These are phyloP conservation scores for Enteromius trimaculatus DNA, from an alignment of 2,797 vertebrate species.

Conservation along the genomic window DNA sequence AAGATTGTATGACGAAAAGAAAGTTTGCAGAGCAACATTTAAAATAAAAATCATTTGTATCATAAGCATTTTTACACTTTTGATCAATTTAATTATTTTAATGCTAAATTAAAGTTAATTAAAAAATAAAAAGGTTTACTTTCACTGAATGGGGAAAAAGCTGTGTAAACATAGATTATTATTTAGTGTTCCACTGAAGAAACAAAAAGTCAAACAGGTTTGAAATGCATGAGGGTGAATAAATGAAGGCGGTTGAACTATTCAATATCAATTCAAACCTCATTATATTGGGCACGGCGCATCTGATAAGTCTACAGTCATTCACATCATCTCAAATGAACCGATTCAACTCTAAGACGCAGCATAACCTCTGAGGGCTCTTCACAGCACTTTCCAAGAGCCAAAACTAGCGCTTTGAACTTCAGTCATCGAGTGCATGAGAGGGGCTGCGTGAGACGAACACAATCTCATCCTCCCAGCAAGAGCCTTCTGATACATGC, in stretches of 20 bases:
- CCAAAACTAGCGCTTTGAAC: conserved; percentile 25
- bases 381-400: neutral
- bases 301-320: conserved; percentile 16
- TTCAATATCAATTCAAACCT: neutral
- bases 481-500: conserved; percentile 24
- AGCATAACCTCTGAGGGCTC: conserved; percentile 12
- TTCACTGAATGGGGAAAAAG: neutral
- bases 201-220: neutral
- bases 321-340: conserved; percentile 8
- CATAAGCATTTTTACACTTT: neutral
- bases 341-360: conserved; percentile 4
- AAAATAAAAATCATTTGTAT: neutral
- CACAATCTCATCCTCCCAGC: conserved; percentile 26
- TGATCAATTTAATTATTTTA: neutral
- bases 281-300: neutral
- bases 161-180: neutral
- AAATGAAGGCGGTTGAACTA: neutral
- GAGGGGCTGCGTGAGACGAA: neutral
- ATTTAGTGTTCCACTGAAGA: neutral
- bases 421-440: neutral
- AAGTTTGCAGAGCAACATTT: too few species aligned
- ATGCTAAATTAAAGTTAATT: neutral
- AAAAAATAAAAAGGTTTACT: neutral
- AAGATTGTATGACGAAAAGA: too few species aligned
- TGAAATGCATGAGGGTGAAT: neutral